Evolutionary conservation across 1,140 invertebrate species (phyloP), one percentile per base, ranked within the genome.

Genomic region (Dreissena rostriformis): DNA sequence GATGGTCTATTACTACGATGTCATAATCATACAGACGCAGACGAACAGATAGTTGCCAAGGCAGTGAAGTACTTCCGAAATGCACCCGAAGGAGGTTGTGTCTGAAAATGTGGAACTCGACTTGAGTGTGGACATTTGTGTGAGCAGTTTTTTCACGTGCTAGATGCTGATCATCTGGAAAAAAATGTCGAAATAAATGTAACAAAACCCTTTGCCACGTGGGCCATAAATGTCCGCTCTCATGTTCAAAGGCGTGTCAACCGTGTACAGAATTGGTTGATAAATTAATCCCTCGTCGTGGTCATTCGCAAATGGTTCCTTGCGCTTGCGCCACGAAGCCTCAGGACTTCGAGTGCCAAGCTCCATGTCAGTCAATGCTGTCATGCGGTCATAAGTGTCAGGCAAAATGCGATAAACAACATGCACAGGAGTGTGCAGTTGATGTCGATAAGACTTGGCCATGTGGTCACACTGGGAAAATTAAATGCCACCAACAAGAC

Each of bases 361-460:
- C 24, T 10, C 39, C 68, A 29, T 93, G 92, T 75, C 17, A 85
- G 17, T 24, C 68, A 12, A 66, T 66, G 0, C 68, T 91, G 39
- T 14, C 67, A 29, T 96, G 96, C 91, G 93, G 92, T 0, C 96
- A 96, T 92, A 87, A 89, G 75, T 96, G 96, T 91, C 93, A 91
- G 0, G 95, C 96, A 91, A 28, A n/a, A 17, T 96, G 96, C 91
- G 88, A 88, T 49, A 95, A 96, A 71, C 93, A 91, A 4, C 96
- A 96, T 92, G 94, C 94, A 7, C 57, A 77, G 29, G 2, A 79
- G n/a, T 91, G 90, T 57, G 24, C 73, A 14, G 17, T 66, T 11
- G 28, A 57, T 67, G 86, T 90, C 22, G n/a, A 75, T n/a, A 86
- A 83, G 72, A 82, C 57, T 7, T 91, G 87, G 80, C 78, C 87